Evolutionary conservation across 2,888 invertebrate species (phyloP).

Genomic region (Tetragonisca angustula): DNA sequence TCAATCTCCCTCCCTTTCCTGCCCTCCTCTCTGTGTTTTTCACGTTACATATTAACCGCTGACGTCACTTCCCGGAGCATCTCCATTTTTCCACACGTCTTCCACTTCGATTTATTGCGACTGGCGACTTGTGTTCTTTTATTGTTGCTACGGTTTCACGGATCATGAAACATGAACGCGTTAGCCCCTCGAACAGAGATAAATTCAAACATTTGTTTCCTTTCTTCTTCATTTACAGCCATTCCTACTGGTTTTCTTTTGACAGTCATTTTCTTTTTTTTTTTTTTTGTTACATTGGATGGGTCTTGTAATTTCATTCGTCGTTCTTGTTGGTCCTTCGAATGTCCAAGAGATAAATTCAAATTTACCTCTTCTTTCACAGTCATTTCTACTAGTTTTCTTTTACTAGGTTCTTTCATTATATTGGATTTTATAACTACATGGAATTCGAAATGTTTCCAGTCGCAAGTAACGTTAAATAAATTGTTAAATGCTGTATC

Average conservation of each 20-base stretch:
- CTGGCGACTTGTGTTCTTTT: neutral
- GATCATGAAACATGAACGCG: neutral
- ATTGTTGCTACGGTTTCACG: neutral
- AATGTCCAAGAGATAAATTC: no score
- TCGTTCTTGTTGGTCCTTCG: no score
- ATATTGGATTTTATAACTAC: no score
- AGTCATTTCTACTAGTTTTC: no score
- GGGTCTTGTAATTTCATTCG: no score
- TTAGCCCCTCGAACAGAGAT: neutral
- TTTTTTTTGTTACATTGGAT: no score
- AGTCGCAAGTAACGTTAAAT: no score
- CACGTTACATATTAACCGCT: neutral
- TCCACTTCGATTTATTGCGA: neutral
- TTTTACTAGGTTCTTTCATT: no score
- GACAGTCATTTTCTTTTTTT: neutral
- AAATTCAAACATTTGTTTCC: neutral
- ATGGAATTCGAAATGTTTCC: no score
- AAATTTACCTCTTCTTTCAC: no score
- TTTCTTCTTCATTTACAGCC: no score
- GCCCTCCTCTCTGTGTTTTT: neutral
- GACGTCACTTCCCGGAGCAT: neutral
- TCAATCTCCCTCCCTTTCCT: neutral
- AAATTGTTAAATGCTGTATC: no score
- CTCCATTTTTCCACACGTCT: neutral
- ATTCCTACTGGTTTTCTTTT: neutral